phyloP scores from a whole-genome alignment of 2,888 invertebrate genomes.

The Leptinotarsa haldemani region DNA sequence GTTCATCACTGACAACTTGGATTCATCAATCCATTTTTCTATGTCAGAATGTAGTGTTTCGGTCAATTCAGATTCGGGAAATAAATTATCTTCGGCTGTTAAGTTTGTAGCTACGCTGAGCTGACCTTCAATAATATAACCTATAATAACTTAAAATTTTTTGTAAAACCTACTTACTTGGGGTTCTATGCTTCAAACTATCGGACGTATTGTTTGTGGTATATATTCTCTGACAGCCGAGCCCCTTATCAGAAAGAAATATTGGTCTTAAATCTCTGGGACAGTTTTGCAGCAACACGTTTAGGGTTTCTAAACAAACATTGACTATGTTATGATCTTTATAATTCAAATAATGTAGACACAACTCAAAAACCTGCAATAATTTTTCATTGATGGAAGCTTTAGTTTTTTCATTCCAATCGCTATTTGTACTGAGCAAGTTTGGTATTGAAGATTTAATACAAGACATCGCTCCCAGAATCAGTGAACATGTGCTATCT shows the following conservation, averaged over 20 bases:
- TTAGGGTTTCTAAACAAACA: conserved; percentile 83
- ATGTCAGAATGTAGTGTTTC: conserved; percentile 62
- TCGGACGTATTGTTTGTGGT: conserved; percentile 49
- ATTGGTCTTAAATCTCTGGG: conserved; percentile 69
- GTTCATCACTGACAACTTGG: conserved; percentile 61
- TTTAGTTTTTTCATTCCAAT: conserved; percentile 32
- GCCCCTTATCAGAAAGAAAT: conserved; percentile 68
- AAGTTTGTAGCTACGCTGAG: conserved; percentile 64
- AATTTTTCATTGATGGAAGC: conserved; percentile 45
- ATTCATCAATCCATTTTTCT: conserved; percentile 64
- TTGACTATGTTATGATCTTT: conserved; percentile 90
- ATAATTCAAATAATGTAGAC: conserved; percentile 77
- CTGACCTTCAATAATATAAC: conserved; percentile 61
- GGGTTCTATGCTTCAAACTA: conserved; percentile 59
- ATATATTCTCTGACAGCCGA: conserved; percentile 63
- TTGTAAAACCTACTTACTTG: conserved; percentile 66
- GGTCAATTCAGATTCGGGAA: conserved; percentile 61
- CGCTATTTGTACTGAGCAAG: conserved; percentile 52
- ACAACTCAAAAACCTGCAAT: conserved; percentile 77
- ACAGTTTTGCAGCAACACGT: conserved; percentile 71
- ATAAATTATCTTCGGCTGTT: conserved; percentile 60
- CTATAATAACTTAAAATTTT: conserved; percentile 11
- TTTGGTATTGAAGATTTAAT: conserved; percentile 74
- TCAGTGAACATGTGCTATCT: conserved; percentile 65
- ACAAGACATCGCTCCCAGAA: conserved; percentile 76